Percentiles rank a stretch among this genome's conserved stretches.
Conservation (phyloP, 2,888 invertebrate species). For the Acanthosepion esculentum region DNA sequence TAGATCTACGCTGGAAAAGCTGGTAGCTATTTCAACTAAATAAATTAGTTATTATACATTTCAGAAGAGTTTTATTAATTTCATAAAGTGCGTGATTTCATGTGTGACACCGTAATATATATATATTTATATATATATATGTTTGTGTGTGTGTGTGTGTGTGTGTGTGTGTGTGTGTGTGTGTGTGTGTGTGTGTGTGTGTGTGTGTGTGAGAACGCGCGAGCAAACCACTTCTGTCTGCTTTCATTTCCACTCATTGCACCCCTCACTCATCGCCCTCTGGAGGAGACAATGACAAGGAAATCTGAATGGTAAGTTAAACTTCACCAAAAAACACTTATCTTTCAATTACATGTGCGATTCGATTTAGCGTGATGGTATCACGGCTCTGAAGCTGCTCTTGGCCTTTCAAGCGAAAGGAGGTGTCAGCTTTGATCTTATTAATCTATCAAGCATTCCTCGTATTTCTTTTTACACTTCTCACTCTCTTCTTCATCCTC, state of each 20-base stretch:
- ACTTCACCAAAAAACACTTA: background rate
- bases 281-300: background rate
- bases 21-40: too few relatives aligned
- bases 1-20: too few relatives aligned
- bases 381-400: background rate
- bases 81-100: too few relatives aligned
- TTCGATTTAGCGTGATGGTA: background rate
- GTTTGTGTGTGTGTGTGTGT: too few relatives aligned
- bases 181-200: too few relatives aligned
- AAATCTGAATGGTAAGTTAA: background rate
- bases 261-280: background rate
- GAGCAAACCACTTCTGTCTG: background rate
- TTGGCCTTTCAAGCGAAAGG: background rate
- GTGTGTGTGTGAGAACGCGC: accelerated
- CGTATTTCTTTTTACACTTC: background rate
- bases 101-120: too few relatives aligned
- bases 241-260: background rate
- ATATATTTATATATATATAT: too few relatives aligned
- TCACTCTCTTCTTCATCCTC: background rate
- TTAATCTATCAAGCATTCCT: background rate
- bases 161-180: too few relatives aligned
- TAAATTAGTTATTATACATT: too few relatives aligned
- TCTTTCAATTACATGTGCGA: background rate
- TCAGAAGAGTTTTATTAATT: too few relatives aligned
- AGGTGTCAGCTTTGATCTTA: conserved; percentile 17